Evolutionary conservation across 2,113 vertebrate species (phyloP), one percentile per base, ranked within the genome.

Genomic region (Corythornis cristatus): DNA sequence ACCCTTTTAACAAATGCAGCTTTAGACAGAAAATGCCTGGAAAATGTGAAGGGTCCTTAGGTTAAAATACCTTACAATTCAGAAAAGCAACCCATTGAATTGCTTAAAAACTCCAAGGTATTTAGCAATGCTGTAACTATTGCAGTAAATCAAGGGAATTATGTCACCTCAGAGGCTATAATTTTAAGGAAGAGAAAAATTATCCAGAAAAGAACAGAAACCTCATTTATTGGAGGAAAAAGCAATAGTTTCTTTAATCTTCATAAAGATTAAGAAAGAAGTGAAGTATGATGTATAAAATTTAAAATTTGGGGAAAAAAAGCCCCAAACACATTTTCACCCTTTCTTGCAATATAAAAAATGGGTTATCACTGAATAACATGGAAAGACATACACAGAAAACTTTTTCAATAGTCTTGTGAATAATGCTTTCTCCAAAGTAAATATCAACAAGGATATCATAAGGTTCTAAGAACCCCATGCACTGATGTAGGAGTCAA

Each of bases 281-380:
- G 46, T 9, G 9, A 60, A 3, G 1, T 29, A 4, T 15, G 15
- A 65, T 29, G 4, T 21, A 51, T 26, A 15, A 78, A 90, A 57
- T 16, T 21, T 6, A 3, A 51, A 16, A 43, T 61, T 80, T 21
- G 33, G 60, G 37, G 11, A 37, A 37, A 37, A 31, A 25, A 37
- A 29, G 4, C 2, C 2, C 43, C 11, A 37, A 37, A 37, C 48
- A 8, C 14, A 22, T 0, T 33, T 67, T 40, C 14, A 0, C 5
- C 53, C 3, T 57, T 48, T 62, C 37, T 58, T 53, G 29, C 25
- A 57, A 31, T 61, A 18, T n/a, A 6, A 56, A 50, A 74, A 42
- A 37, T 10, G 2, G 1, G 21, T 23, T 35, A 15, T 16, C 22
- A 23, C 4, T 80, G 40, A 48, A 26, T 79, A 19, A 57, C 19